phyloP scores from a whole-genome alignment of 2,888 invertebrate genomes.

The Cyclophora albipunctata region DNA sequence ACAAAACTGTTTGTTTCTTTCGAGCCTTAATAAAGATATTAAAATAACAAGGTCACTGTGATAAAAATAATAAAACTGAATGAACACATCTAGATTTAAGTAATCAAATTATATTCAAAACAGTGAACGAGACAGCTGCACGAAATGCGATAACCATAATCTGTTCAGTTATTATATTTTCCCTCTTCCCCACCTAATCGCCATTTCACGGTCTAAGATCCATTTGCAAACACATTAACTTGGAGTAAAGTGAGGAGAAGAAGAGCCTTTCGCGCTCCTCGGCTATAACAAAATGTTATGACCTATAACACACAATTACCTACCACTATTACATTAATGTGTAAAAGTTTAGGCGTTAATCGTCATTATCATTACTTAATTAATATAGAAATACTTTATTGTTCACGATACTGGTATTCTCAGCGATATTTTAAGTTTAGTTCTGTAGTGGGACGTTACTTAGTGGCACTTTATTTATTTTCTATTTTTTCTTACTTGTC shows the following conservation, averaged over 20 bases:
- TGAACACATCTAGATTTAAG: not conserved
- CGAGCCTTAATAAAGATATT: too few relatives aligned
- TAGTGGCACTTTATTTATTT: too few relatives aligned
- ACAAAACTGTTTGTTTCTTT: too few relatives aligned
- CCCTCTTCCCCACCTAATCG: conserved; percentile 23
- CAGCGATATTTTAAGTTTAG: too few relatives aligned
- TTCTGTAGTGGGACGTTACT: too few relatives aligned
- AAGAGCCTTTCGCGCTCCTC: conserved; percentile 17
- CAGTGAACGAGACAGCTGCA: conserved; percentile 12
- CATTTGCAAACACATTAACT: conserved; percentile 26
- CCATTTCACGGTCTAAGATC: conserved; percentile 16
- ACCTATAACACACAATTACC: conserved; percentile 15
- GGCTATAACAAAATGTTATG: conserved; percentile 16
- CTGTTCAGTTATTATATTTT: conserved; percentile 22
- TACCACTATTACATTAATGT: conserved; percentile 9
- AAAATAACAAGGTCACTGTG: too few relatives aligned
- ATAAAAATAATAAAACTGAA: too few relatives aligned
- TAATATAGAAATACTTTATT: too few relatives aligned
- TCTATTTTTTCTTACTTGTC: too few relatives aligned
- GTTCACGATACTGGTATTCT: too few relatives aligned
- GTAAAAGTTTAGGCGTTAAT: too few relatives aligned
- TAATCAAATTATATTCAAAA: conserved; percentile 6
- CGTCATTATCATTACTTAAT: too few relatives aligned
- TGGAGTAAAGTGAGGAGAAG: conserved; percentile 19
- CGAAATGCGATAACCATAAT: conserved; percentile 23